Evolutionary conservation across 2,797 vertebrate species (phyloP).

Genomic region (Sebastes taczanowskii): DNA sequence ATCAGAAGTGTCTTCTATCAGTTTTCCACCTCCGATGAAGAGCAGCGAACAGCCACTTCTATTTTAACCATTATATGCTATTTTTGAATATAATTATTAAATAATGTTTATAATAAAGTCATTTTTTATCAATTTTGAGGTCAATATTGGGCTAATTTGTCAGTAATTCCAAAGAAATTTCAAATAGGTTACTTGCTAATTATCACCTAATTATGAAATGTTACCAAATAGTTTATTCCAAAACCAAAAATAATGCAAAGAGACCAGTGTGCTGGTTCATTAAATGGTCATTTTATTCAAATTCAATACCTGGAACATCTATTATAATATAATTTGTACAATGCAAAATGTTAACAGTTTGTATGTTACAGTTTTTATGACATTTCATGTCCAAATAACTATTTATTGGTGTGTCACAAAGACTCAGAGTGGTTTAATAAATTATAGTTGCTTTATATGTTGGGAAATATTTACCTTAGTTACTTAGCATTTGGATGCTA

Average conservation of each 20-base stretch:
- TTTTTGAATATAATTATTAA: too few relatives aligned
- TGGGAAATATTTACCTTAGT: constrained; percentile 28
- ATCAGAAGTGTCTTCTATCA: too few relatives aligned
- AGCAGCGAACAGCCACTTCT: too few relatives aligned
- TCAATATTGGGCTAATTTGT: too few relatives aligned
- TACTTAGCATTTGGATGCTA: constrained; percentile 38
- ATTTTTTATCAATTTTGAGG: too few relatives aligned
- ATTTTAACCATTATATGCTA: too few relatives aligned
- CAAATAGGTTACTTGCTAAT: too few relatives aligned
- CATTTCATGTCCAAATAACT: constrained; percentile 44
- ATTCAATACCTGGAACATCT: not conserved
- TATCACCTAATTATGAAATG: too few relatives aligned
- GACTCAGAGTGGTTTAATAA: constrained; percentile 13
- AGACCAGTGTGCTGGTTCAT: not conserved
- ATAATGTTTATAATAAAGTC: too few relatives aligned
- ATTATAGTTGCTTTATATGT: constrained; percentile 41
- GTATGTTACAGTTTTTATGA: constrained; percentile 32
- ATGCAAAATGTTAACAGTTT: constrained; percentile 35
- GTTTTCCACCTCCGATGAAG: too few relatives aligned
- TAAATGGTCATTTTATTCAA: not conserved
- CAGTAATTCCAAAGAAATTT: too few relatives aligned
- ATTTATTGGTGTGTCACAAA: constrained; percentile 61
- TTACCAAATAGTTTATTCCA: constrained; percentile 1
- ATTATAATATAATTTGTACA: too few relatives aligned
- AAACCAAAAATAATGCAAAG: constrained; percentile 38